Percentiles rank a stretch among this genome's conserved stretches.
Conservation (phyloP, 2,113 vertebrate species). For the Xiphorhynchus elegans region DNA sequence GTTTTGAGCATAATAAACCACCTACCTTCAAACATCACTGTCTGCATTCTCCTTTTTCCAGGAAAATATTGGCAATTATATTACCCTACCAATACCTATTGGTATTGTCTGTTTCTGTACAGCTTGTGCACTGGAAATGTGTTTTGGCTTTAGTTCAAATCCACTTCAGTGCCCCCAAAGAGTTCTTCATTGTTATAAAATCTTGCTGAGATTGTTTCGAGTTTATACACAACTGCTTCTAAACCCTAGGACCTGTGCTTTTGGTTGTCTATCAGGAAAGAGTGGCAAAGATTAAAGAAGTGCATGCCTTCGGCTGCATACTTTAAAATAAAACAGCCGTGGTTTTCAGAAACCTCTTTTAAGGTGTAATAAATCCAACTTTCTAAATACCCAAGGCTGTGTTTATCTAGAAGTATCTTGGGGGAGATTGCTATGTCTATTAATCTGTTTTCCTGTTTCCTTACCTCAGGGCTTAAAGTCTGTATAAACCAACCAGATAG, state of each 20-base stretch:
- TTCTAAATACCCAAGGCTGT: slow-evolving; percentile 71
- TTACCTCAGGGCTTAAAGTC: slow-evolving; percentile 63
- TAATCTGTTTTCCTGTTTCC: slow-evolving; percentile 71
- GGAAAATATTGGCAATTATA: slow-evolving; percentile 45
- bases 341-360: slow-evolving; percentile 67
- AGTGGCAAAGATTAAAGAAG: slow-evolving; percentile 72
- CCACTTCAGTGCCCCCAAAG: slow-evolving; percentile 67
- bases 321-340: slow-evolving; percentile 64
- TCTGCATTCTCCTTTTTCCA: slow-evolving; percentile 53
- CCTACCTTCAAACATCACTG: slow-evolving; percentile 25
- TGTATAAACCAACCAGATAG: slow-evolving; percentile 44
- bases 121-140: slow-evolving; percentile 62
- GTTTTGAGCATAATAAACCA: not conserved
- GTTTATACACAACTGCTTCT: slow-evolving; percentile 59
- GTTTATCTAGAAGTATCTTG: slow-evolving; percentile 72
- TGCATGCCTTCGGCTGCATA: slow-evolving; percentile 59
- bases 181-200: slow-evolving; percentile 69
- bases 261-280: slow-evolving; percentile 56
- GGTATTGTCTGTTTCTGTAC: slow-evolving; percentile 50
- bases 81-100: slow-evolving; percentile 42
- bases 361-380: slow-evolving; percentile 70
- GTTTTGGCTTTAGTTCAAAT: slow-evolving; percentile 71
- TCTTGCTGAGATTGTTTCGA: slow-evolving; percentile 63
- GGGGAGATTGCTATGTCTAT: slow-evolving; percentile 60
- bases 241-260: slow-evolving; percentile 47